Conservation (phyloP, 1,140 invertebrate genomes). For the Aleiodes sp. region DNA sequence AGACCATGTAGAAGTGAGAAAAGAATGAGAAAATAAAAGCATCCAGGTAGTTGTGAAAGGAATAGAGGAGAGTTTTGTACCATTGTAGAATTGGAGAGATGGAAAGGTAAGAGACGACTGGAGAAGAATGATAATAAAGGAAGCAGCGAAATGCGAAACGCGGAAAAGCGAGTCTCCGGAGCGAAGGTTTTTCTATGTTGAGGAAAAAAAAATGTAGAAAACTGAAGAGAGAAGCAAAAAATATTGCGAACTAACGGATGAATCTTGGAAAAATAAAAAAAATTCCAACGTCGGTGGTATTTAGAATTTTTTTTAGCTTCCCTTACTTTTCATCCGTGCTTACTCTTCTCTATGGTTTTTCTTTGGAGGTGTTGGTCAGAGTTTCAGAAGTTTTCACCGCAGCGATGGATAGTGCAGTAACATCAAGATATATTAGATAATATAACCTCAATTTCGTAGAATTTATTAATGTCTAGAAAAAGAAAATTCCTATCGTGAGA, state of each 20-base stretch:
- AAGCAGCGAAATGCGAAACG: constrained; percentile 20
- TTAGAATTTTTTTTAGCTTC: constrained; percentile 13
- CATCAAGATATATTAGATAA: too few species aligned
- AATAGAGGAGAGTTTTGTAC: neutral
- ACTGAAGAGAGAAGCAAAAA: constrained; percentile 20
- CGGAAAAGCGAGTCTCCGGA: constrained; percentile 17
- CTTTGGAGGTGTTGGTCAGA: neutral
- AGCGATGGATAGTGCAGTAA: too few species aligned
- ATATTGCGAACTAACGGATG: constrained; percentile 30
- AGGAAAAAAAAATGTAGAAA: neutral
- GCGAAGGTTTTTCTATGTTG: neutral
- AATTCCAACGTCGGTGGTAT: constrained; percentile 20
- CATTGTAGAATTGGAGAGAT: neutral
- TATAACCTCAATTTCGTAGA: too few species aligned
- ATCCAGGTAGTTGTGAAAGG: neutral
- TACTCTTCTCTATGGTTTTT: neutral
- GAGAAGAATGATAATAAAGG: constrained; percentile 28
- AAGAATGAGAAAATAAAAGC: constrained; percentile 5
- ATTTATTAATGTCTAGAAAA: too few species aligned
- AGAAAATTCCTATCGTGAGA: too few species aligned
- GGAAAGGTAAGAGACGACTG: constrained; percentile 5
- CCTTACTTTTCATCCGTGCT: constrained; percentile 11
- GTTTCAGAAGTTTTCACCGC: too few species aligned
- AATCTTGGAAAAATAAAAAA: constrained; percentile 13
- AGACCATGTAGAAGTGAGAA: constrained; percentile 1